Evolutionary conservation across 64 coral and sea anemone genomes (phyloP), one percentile per base, ranked within the genome.

Genomic region (Montipora capricornis): DNA sequence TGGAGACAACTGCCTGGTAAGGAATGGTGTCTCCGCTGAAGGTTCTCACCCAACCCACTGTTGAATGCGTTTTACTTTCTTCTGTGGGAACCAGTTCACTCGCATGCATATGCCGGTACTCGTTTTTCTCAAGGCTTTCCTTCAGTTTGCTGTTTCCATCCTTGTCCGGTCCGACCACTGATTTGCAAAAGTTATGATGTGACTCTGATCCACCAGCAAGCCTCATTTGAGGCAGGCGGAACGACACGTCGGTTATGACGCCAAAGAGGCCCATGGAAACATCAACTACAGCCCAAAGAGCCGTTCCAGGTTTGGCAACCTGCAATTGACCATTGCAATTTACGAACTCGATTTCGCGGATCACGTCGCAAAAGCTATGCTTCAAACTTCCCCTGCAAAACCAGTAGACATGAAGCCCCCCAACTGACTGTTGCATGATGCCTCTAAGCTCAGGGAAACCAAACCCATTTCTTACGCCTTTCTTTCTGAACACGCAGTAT

Each of bases 11-110:
- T 2, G 64, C 22, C 5, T 91, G 8, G 84, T 89, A 92, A 11
- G 78, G 77, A 46, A 89, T 19, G 4, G 84, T 75, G 10, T 84
- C 46, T 64, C 44, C 24, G 0, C 29, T 37, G 29, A 37, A 37
- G 29, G 29, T 37, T 37, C 29, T 37, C 29, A 2, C 29, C 29
- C 29, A 37, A 37, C 29, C 29, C 29, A 37, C 29, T 37, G 29
- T 37, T 37, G 29, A 37, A 37, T 0, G 29, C 29, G 78, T 8
- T 58, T 68, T 5, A 84, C 79, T 4, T 89, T 8, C 84, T 89
- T 96, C 51, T 96, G 95, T 16, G 90, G 95, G 57, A 96, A 93
- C 95, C 95, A 96, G 59, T 92, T 83, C 3, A 93, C 79, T n/a
- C 87, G 85, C 9, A 37, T 37, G 29, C 29, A 29, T 29, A 82